Evolutionary conservation across 1,140 invertebrate species (phyloP).

Genomic region (Radopholus similis): DNA sequence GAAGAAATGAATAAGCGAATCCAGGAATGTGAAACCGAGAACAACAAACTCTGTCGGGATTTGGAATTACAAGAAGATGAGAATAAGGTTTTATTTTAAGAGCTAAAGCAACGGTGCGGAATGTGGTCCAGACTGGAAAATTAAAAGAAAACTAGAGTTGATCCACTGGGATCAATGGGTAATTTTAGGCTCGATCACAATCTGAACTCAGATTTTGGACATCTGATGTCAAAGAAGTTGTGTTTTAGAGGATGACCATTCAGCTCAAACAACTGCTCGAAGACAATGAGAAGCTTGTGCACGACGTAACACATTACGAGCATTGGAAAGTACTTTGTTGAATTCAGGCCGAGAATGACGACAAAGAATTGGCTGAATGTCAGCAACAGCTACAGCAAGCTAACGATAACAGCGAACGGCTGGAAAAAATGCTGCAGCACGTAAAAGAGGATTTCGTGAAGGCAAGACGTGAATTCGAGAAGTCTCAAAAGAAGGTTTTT

Average conservation of each 20-base stretch:
- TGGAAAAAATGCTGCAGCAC: not conserved
- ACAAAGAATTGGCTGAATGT: not conserved
- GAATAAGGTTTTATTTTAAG: too few species aligned
- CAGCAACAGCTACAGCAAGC: not conserved
- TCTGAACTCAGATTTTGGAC: too few species aligned
- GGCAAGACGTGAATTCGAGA: not conserved
- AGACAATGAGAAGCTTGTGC: not conserved
- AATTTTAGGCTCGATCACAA: too few species aligned
- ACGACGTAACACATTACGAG: not conserved
- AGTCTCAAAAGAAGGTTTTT: not conserved
- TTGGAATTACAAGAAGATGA: not conserved
- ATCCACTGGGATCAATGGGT: not conserved
- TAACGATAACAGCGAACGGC: not conserved
- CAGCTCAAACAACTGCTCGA: not conserved
- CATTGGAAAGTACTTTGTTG: not conserved
- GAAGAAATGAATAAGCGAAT: not conserved
- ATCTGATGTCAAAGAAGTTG: not conserved
- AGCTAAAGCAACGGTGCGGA: too few species aligned
- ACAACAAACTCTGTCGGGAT: constrained; percentile 8
- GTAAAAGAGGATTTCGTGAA: not conserved
- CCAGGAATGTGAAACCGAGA: not conserved
- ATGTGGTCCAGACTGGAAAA: too few species aligned
- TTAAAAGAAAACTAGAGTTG: not conserved
- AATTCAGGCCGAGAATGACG: not conserved
- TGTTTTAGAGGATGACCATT: not conserved